Evolutionary conservation across 2,888 invertebrate species (phyloP).

Genomic region (Lamellibrachia satsuma): DNA sequence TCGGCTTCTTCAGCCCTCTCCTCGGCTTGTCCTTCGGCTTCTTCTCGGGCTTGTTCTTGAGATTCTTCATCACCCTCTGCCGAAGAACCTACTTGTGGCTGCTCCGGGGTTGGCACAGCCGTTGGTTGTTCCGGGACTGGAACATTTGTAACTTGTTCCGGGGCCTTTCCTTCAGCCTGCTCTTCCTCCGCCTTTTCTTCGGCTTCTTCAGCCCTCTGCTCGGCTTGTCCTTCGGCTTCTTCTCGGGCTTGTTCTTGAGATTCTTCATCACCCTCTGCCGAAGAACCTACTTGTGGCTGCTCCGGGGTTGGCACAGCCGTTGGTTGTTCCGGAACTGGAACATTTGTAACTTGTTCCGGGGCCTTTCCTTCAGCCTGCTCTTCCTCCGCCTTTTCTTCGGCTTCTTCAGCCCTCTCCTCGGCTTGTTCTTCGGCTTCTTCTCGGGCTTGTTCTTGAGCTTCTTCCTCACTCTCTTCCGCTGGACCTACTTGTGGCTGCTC

Average conservation of each 20-base stretch:
- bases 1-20: neutral
- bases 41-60: neutral
- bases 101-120: neutral
- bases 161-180: neutral
- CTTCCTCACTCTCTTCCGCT: neutral
- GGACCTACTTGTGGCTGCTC: neutral
- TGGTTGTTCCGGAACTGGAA: neutral
- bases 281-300: neutral
- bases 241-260: neutral
- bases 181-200: neutral
- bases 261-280: neutral
- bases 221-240: neutral
- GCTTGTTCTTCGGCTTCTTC: neutral
- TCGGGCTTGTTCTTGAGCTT: neutral
- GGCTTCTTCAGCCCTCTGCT: neutral
- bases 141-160: no score
- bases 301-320: neutral
- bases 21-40: neutral
- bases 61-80: no score
- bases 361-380: neutral
- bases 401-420: neutral
- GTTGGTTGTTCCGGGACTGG: no score
- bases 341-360: neutral
- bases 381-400: neutral
- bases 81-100: no score